Conservation (phyloP, 2,797 vertebrate species). For the Coilia nasus region DNA sequence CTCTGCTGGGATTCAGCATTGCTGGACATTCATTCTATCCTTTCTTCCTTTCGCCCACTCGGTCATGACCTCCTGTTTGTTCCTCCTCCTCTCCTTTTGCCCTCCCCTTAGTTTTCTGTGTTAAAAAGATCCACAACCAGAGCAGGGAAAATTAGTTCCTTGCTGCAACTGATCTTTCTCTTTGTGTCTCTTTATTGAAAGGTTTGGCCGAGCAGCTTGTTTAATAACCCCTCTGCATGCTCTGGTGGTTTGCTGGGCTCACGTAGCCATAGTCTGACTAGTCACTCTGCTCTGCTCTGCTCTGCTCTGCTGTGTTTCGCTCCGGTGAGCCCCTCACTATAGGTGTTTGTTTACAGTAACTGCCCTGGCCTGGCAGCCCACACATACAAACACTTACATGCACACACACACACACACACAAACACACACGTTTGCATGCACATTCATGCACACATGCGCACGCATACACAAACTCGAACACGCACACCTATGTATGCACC, state of each 20-base stretch:
- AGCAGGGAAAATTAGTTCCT: slow-evolving; percentile 34
- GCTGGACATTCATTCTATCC: background rate
- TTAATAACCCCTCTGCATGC: slow-evolving; percentile 43
- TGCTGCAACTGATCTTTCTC: background rate
- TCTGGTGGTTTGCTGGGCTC: slow-evolving; percentile 41
- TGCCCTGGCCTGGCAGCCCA: too few species aligned
- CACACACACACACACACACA: background rate
- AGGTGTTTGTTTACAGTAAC: too few species aligned
- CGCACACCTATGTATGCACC: background rate
- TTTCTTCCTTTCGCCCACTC: background rate
- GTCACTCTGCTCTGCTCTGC: slow-evolving; percentile 7
- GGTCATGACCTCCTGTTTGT: background rate
- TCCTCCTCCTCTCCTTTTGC: background rate
- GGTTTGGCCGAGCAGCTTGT: slow-evolving; percentile 18
- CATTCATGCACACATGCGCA: background rate
- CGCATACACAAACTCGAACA: background rate
- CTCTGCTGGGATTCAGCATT: background rate
- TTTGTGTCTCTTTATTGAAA: background rate
- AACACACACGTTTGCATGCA: background rate
- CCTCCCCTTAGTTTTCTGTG: too few species aligned
- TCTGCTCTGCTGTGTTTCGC: background rate
- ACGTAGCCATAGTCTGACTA: too few species aligned
- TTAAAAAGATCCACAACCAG: background rate
- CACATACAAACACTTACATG: background rate
- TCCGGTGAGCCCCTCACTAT: background rate